phyloP scores from a whole-genome alignment of 2,888 invertebrate species.

The Beris morrisii region DNA sequence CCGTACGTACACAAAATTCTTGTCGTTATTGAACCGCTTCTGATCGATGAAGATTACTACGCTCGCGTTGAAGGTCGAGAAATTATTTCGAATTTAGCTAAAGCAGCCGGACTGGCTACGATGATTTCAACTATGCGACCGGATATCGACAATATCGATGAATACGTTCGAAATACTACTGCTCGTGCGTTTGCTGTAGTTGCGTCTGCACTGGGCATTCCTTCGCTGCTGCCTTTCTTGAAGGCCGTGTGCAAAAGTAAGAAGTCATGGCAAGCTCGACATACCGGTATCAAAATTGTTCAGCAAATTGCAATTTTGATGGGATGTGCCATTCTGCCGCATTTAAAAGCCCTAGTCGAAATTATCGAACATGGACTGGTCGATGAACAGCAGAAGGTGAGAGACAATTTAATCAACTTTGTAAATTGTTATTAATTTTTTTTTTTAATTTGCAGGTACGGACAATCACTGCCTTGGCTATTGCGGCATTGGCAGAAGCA shows the following conservation, averaged over 20 bases:
- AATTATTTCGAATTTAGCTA: conserved; percentile 98
- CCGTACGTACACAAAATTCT: conserved; percentile 99
- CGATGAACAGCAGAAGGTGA: conserved; percentile 93
- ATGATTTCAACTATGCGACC: conserved; percentile 99
- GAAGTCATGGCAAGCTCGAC: conserved; percentile 98
- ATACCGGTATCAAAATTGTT: conserved; percentile 99
- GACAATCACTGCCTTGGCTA: conserved; percentile 97
- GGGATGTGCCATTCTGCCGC: conserved; percentile 99
- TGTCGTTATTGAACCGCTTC: conserved; percentile 96
- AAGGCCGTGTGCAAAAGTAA: conserved; percentile 99
- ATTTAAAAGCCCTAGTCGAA: conserved; percentile 96
- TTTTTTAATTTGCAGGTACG: conserved; percentile 62
- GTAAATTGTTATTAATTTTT: neutral
- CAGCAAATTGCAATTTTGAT: conserved; percentile 99
- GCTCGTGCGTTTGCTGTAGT: conserved; percentile 99
- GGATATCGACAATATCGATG: conserved; percentile 99
- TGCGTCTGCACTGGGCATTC: conserved; percentile 96
- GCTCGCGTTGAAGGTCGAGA: conserved; percentile 99
- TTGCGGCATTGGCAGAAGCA: conserved; percentile 98
- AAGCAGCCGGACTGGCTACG: conserved; percentile 98
- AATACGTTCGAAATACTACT: conserved; percentile 98
- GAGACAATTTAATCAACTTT: neutral
- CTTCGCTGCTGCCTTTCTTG: conserved; percentile 93
- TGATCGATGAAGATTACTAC: conserved; percentile 99
- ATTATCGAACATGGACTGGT: conserved; percentile 98